These are phyloP conservation scores for Rotaria macrura DNA, from an alignment of 2,888 invertebrate species.

Conservation along the genomic window DNA sequence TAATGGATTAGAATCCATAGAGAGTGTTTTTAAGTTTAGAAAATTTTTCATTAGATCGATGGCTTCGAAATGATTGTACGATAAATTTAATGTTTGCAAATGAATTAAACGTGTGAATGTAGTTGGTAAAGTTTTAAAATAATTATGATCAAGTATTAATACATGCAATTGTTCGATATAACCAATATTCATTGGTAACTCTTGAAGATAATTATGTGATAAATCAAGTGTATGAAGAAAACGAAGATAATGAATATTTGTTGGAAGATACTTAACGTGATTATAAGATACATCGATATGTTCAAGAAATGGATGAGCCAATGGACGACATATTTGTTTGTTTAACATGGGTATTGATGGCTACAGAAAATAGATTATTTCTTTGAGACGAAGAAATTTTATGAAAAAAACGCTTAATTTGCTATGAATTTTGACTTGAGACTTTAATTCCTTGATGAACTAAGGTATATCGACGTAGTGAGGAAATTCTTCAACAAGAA, in stretches of 20 bases:
- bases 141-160: constrained; percentile 43
- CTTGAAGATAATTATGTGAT: constrained; percentile 43
- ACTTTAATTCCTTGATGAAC: too few species aligned
- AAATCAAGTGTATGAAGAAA: constrained; percentile 47
- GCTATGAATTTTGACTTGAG: too few species aligned
- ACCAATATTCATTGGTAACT: constrained; percentile 45
- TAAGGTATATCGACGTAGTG: too few species aligned
- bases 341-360: background rate
- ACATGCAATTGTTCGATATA: constrained; percentile 45
- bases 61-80: constrained; percentile 38
- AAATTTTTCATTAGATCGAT: background rate
- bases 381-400: too few species aligned
- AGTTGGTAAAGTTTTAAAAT: constrained; percentile 40
- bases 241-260: constrained; percentile 43
- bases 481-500: too few species aligned
- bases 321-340: background rate
- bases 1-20: background rate
- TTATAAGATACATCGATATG: constrained; percentile 46
- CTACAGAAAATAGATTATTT: background rate
- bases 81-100: constrained; percentile 45
- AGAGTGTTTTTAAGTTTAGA: background rate
- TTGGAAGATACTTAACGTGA: constrained; percentile 43
- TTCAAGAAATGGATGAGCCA: constrained; percentile 36
- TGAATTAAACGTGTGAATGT: constrained; percentile 44
- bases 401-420: too few species aligned